Conservation (phyloP, 2,797 vertebrate species). For the Enteromius treurensis region DNA sequence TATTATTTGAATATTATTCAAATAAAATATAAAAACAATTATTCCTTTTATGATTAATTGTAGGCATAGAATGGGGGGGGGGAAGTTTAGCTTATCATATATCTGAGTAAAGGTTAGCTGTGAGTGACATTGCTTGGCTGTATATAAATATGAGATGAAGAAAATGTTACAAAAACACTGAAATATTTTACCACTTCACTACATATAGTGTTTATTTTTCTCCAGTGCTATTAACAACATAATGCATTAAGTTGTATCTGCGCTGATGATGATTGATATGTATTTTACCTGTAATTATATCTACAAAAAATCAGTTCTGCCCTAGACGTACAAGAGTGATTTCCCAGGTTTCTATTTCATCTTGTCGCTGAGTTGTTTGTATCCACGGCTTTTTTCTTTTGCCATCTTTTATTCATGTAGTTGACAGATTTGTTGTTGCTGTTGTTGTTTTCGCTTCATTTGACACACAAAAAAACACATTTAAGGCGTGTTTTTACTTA, state of each 20-base stretch:
- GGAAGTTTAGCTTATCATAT: neutral
- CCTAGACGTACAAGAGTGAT: neutral
- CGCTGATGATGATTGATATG: neutral
- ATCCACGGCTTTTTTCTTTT: neutral
- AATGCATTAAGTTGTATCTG: neutral
- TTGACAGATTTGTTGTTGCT: neutral
- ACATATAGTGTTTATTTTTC: neutral
- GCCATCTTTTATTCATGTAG: neutral
- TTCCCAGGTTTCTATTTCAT: neutral
- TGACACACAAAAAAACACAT: neutral
- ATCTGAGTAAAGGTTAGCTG: neutral
- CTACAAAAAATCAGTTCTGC: too few species aligned
- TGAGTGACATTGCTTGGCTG: neutral
- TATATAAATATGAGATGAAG: neutral
- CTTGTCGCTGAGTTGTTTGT: neutral
- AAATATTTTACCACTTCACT: neutral
- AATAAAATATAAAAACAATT: too few species aligned
- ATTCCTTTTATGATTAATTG: too few species aligned
- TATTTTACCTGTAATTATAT: neutral
- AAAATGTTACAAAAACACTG: neutral
- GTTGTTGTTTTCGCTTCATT: neutral
- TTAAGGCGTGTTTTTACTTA: neutral
- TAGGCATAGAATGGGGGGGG: too few species aligned
- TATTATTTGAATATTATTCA: too few species aligned
- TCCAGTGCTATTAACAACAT: neutral